These are phyloP conservation scores for Teleogryllus oceanicus DNA, from an alignment of 2,888 invertebrate genomes.

Conservation along the genomic window DNA sequence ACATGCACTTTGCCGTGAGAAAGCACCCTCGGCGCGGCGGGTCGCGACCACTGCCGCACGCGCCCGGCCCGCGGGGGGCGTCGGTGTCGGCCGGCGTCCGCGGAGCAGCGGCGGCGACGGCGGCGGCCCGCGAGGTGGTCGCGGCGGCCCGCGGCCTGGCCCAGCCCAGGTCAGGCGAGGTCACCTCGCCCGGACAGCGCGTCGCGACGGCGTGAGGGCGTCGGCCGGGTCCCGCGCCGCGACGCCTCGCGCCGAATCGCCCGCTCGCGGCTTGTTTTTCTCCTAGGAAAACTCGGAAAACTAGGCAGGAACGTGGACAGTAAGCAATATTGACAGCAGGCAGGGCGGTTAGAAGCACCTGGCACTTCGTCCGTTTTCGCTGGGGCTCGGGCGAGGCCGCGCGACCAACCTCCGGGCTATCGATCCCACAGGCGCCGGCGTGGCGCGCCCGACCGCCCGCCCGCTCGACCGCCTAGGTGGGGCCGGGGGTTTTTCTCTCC, in stretches of 20 bases:
- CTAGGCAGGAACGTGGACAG: constrained; percentile 11
- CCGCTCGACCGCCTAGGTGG: too few relatives aligned
- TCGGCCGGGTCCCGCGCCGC: neutral
- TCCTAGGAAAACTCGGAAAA: constrained; percentile 8
- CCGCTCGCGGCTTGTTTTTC: neutral
- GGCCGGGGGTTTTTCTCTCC: too few relatives aligned
- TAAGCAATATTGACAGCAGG: constrained; percentile 7
- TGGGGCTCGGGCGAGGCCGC: constrained; percentile 20
- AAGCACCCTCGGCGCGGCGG: constrained; percentile 20
- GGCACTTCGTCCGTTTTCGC: constrained; percentile 18
- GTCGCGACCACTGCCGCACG: neutral
- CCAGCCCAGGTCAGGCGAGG: constrained; percentile 36
- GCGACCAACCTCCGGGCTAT: constrained; percentile 19
- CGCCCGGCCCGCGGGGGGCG: too few relatives aligned
- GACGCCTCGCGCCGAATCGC: neutral
- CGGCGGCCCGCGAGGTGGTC: constrained; percentile 23
- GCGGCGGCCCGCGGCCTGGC: constrained; percentile 28
- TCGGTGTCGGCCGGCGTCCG: neutral
- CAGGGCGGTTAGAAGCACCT: neutral
- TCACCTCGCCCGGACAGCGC: constrained; percentile 30
- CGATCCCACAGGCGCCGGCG: constrained; percentile 11
- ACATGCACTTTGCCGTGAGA: neutral
- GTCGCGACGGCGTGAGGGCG: neutral
- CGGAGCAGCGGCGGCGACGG: constrained; percentile 19
- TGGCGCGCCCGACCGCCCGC: neutral